Base-by-base conservation (phyloP, 2,888 invertebrate genomes). In the Caenorhabditis sinica region DNA sequence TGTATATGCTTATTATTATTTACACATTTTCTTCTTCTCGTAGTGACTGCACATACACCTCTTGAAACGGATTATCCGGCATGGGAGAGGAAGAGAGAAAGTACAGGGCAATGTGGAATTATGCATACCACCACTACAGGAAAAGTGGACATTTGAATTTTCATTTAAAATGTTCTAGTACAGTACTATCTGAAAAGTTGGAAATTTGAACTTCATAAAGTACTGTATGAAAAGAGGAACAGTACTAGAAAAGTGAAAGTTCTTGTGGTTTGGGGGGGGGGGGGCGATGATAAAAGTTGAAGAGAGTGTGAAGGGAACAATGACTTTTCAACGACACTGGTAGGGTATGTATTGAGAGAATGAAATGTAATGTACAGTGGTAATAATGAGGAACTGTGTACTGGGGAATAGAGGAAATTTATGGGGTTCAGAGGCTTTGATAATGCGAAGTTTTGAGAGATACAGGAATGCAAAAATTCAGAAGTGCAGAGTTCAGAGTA, bases 51-150 rank as follows among this genome's bases (percentile, higher is more conserved):
- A 65, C 56, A 23, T 43, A 56, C 72, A 77, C 69, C 77, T 77
- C 77, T 77, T 71, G 77, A 77, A 77, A 77, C 77, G 77, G 69
- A 69, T 77, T 71, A 77, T 77, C 77, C 77, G 76, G 69, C 8
- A n/a, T n/a, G n/a, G n/a, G n/a, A n/a, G n/a, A n/a, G 68, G 25
- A 40, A 58, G 30, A 58, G 53, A 53, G 61, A 61, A n/a, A n/a
- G n/a, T n/a, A n/a, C n/a, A 28, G 53, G 68, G 9, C 5, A 30
- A 45, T 11, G n/a, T 13, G 20, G 36, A 25, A 76, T 68, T 76
- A 76, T 76, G 68, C 76, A 75, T 58, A 58, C 63, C 36, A 43
- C n/a, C 13, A 11, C 33, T 33, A 45, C 15, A 63, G 40, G 13
- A 9, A 13, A 20, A 63, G 28, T 15, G 33, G 23, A 28, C 17